Percentiles rank a stretch among this genome's conserved stretches.
Evolutionary conservation across 1,140 invertebrate genomes (phyloP).

Genomic region (Sweltsa coloradensis): DNA sequence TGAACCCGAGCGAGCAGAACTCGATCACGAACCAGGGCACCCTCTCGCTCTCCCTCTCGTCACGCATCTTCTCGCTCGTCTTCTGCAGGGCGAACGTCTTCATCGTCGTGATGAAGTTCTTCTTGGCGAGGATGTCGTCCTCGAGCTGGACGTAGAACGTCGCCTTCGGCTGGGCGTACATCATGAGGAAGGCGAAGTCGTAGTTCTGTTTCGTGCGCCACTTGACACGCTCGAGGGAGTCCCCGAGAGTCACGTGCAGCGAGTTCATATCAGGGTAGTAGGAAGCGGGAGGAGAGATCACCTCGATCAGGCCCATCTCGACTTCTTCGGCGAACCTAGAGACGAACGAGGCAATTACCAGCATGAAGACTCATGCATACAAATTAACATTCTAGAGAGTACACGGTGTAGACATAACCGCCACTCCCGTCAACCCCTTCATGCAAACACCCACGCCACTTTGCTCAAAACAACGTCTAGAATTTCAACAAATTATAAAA

Average conservation of each 20-base stretch:
- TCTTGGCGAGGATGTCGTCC: conserved; percentile 89
- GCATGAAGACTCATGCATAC: no score
- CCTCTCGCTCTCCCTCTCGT: conserved; percentile 21
- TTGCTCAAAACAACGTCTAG: no score
- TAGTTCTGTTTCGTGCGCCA: conserved; percentile 97
- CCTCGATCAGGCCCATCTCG: conserved; percentile 73
- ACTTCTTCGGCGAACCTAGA: conserved; percentile 63
- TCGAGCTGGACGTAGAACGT: conserved; percentile 83
- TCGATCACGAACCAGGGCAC: conserved; percentile 84
- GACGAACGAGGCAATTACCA: conserved; percentile 18
- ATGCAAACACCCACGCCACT: no score
- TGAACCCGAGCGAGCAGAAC: conserved; percentile 88
- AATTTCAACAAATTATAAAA: no score
- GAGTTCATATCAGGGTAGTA: conserved; percentile 84
- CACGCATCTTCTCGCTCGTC: conserved; percentile 50
- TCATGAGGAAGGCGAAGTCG: conserved; percentile 93
- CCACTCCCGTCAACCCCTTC: no score
- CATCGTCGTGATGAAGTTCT: conserved; percentile 74
- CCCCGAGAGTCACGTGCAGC: conserved; percentile 68
- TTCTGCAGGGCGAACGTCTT: conserved; percentile 77
- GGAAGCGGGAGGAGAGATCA: conserved; percentile 68
- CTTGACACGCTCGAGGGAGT: conserved; percentile 73
- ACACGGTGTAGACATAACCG: no score
- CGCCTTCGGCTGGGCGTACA: conserved; percentile 73
- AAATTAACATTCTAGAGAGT: no score